Evolutionary conservation across 2,797 vertebrate genomes (phyloP), one percentile per base, ranked within the genome.

Genomic region (Leuciscus waleckii): DNA sequence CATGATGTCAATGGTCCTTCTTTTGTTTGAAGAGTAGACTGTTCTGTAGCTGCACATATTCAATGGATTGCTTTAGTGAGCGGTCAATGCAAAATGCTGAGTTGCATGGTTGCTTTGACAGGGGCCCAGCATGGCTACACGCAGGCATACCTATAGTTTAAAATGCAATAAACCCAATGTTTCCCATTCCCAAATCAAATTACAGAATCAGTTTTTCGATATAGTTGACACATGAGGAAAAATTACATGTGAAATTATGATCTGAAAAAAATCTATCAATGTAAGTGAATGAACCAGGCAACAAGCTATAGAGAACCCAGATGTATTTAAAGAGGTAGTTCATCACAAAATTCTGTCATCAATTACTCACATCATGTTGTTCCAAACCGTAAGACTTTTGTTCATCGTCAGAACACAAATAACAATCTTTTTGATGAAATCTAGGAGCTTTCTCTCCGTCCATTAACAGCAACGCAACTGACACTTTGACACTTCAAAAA

Each of bases 51-150:
- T 90, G 73, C 71, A 92, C 91, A 93, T 93, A 85, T 95, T 94
- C 95, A 93, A 90, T 92, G 92, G 93, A 93, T 90, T 94, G 93
- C 94, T 93, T 90, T 92, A 91, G 91, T 90, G 89, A 79, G 79
- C 68, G 82, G 86, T 95, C 92, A 95, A 95, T 92, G 91, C 92
- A 95, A 94, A 92, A 88, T 94, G 95, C 95, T 95, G 95, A 95
- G 93, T 90, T 88, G 89, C 82, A 91, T 92, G 93, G 81, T 94
- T 92, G 90, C 93, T 93, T 95, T 95, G 90, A 94, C 81, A 11
- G 58, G 86, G 79, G 88, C 85, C 86, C 85, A 77, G 76, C 68
- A 3, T 63, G 29, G 43, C 37, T 49, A 46, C 19, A n/a, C 29
- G 2, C 80, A 85, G 85, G 77, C 69, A 71, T 37, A 71, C 88